Base-by-base conservation (phyloP, 2,113 vertebrate genomes). In the Chloebia gouldiae region DNA sequence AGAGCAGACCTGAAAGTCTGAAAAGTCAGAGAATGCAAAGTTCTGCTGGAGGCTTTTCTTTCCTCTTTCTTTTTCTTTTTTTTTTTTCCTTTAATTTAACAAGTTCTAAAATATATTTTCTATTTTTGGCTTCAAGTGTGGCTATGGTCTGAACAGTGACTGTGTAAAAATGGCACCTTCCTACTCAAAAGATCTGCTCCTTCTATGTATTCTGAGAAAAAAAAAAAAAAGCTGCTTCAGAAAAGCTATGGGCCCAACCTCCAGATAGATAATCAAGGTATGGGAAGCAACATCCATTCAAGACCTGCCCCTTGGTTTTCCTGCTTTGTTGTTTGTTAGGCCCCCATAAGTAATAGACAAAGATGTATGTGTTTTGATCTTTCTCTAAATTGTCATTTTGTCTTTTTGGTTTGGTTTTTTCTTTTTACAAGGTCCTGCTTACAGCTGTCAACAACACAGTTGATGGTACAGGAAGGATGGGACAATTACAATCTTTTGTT, bases 81-180 rank as follows among this genome's bases (percentile, higher is more conserved):
- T 53, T 65, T 87, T 56, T 39, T 13, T 9, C 10, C 92, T 96
- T 93, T 77, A 85, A 90, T 95, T 95, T 96, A 94, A 95, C 95
- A 96, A 92, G 93, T 96, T 97, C 49, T 96, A 96, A 97, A 97
- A 97, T 96, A 96, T 93, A 87, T 95, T 95, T 96, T 96, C 86
- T 96, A 95, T 97, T 96, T 97, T 97, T 94, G 90, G 89, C 59
- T 95, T 93, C 28, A 49, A 95, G 82, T 97, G 94, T 93, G 94
- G 88, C 94, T 92, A 91, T 95, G 96, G 92, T 96, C 93, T 95
- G 93, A 95, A 94, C 88, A 95, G 90, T 93, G 78, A 94, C 91
- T 95, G 73, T 95, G 71, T 94, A 96, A 96, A 97, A 91, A 91
- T 89, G 95, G 86, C 91, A 96, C 93, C 92, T 97, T 97, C 94